Percentiles rank a stretch among this genome's conserved stretches.
Conservation (phyloP, 2,113 vertebrate species). For the Synodontis membranacea region DNA sequence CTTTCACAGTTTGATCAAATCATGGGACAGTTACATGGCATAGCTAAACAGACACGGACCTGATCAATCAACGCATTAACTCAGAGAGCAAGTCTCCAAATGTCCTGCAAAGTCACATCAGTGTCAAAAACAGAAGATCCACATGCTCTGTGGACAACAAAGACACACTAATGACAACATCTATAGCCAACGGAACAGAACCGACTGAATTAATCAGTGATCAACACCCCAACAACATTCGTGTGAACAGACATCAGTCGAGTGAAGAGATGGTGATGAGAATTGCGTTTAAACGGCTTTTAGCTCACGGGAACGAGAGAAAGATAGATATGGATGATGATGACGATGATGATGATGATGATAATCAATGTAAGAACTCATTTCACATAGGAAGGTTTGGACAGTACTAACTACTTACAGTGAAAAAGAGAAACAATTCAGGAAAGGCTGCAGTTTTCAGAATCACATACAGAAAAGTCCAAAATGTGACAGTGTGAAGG, state of each 20-base stretch:
- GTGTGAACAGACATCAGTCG: background rate
- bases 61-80: too few species aligned
- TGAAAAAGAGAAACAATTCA: background rate
- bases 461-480: background rate
- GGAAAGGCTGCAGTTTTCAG: background rate
- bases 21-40: background rate
- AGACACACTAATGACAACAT: background rate
- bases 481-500: background rate
- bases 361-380: background rate
- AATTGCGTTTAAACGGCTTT: background rate
- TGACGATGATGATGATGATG: slow-evolving; percentile 6
- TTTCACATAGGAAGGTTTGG: background rate
- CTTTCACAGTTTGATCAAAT: background rate
- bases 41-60: too few species aligned
- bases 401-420: background rate
- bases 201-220: background rate
- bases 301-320: background rate
- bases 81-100: background rate
- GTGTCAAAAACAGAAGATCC: background rate
- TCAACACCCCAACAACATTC: background rate
- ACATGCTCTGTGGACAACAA: background rate
- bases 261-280: background rate
- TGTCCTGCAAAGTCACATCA: background rate
- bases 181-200: background rate
- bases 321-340: background rate